phyloP scores from a whole-genome alignment of 1,140 invertebrate species.

The Melitaea cinxia region DNA sequence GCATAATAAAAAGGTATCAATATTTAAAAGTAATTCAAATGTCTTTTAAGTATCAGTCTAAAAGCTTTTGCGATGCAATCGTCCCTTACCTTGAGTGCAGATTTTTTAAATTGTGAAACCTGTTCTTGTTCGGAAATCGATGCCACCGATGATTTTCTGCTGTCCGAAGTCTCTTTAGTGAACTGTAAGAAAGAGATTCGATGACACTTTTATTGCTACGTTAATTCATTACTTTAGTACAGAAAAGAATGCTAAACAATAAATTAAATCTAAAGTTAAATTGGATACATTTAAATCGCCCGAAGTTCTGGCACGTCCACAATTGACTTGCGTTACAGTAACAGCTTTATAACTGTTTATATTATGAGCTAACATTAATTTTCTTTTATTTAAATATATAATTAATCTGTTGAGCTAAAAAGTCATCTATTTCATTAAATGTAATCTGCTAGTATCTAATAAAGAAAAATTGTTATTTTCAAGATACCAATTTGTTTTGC shows the following conservation, averaged over 20 bases:
- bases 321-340: neutral
- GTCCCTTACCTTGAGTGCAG: slow-evolving; percentile 63
- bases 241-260: neutral
- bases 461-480: too few relatives aligned
- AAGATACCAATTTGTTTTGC: too few relatives aligned
- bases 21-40: neutral
- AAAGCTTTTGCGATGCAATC: neutral
- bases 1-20: slow-evolving; percentile 6
- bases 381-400: neutral
- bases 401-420: too few relatives aligned
- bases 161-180: slow-evolving; percentile 75
- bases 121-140: slow-evolving; percentile 67
- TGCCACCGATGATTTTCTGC: slow-evolving; percentile 73
- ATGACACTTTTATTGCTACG: neutral
- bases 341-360: neutral
- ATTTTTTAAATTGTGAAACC: slow-evolving; percentile 61
- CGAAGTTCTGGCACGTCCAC: slow-evolving; percentile 2
- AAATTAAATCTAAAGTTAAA: slow-evolving; percentile 9
- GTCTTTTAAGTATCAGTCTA: slow-evolving; percentile 3
- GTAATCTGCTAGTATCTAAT: too few relatives aligned
- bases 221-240: neutral
- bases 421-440: too few relatives aligned
- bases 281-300: neutral
- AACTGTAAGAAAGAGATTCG: slow-evolving; percentile 46
- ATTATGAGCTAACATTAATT: neutral